Conservation (phyloP, 2,113 vertebrate species). For the Eidolon helvum region DNA sequence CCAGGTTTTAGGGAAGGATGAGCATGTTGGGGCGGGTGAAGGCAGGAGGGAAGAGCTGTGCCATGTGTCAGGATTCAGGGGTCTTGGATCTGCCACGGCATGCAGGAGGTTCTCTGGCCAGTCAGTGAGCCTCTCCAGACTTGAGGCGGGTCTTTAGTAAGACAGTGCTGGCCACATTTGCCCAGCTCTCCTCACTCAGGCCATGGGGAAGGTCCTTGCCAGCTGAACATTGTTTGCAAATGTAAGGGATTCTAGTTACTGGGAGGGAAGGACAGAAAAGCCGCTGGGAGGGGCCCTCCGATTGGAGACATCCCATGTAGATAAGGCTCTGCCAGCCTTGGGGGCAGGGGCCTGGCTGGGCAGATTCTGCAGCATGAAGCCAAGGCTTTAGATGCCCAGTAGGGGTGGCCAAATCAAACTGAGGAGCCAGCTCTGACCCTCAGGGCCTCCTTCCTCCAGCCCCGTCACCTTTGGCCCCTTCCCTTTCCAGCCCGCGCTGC, state of each 20-base stretch:
- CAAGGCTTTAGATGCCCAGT: background rate
- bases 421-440: background rate
- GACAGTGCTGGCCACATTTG: background rate
- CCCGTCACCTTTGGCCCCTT: background rate
- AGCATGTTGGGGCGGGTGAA: background rate
- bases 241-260: background rate
- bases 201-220: background rate
- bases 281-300: background rate
- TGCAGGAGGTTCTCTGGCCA: background rate
- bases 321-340: background rate
- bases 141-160: background rate
- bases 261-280: background rate
- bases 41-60: background rate
- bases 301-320: background rate
- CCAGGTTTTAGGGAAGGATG: conserved; percentile 55
- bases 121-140: background rate
- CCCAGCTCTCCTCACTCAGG: background rate
- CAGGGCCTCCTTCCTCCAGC: background rate
- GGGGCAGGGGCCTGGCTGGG: background rate
- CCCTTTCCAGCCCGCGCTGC: background rate
- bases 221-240: background rate
- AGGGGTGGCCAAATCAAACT: background rate
- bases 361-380: background rate
- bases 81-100: background rate
- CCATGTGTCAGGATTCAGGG: background rate